phyloP scores from a whole-genome alignment of 2,888 invertebrate species.

The Elegia similella region DNA sequence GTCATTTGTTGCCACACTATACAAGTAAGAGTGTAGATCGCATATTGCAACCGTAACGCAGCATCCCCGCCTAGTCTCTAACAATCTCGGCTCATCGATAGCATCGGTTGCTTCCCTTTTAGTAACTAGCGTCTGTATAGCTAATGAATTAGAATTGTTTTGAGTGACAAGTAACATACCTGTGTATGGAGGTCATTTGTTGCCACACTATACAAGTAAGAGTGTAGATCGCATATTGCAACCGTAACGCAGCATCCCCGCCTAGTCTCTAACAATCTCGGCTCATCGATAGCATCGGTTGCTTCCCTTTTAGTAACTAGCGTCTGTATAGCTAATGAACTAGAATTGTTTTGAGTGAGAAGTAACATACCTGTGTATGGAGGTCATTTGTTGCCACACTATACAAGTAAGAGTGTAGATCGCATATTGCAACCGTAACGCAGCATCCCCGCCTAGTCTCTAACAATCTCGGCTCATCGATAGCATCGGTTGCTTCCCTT shows the following conservation, averaged over 20 bases:
- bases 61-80: conserved; percentile 74
- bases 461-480: too few relatives aligned
- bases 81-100: conserved; percentile 19
- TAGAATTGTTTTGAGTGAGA: too few relatives aligned
- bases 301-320: conserved; percentile 18
- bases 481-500: too few relatives aligned
- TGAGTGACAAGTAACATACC: too few relatives aligned
- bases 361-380: too few relatives aligned
- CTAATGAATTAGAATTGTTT: too few relatives aligned
- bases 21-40: conserved; percentile 92
- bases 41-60: conserved; percentile 91
- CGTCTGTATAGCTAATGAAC: too few relatives aligned
- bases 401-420: too few relatives aligned
- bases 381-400: too few relatives aligned
- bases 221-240: conserved; percentile 93
- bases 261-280: conserved; percentile 32
- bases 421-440: too few relatives aligned
- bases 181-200: conserved; percentile 93
- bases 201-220: conserved; percentile 93
- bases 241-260: conserved; percentile 87
- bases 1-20: conserved; percentile 95
- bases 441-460: too few relatives aligned
- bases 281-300: conserved; percentile 18
- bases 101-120: conserved; percentile 18
- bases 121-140: conserved; percentile 33